Evolutionary conservation across 1,140 invertebrate genomes (phyloP).

Genomic region (Meloidogyne exigua): DNA sequence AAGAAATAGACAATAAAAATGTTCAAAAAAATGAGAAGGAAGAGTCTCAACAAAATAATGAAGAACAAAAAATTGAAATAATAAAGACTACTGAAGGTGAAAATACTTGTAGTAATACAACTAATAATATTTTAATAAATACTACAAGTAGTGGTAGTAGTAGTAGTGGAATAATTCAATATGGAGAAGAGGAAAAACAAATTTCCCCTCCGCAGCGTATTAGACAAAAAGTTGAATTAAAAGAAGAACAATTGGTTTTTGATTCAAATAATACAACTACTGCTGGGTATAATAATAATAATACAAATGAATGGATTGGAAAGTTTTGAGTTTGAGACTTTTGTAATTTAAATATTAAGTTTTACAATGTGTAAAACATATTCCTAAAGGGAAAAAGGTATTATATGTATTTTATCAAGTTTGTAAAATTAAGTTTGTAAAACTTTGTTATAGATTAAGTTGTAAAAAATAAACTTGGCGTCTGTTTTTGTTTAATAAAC

Average conservation of each 20-base stretch:
- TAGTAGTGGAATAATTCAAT: not conserved
- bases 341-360: too few relatives aligned
- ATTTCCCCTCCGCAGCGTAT: not conserved
- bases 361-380: too few relatives aligned
- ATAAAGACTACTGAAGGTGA: not conserved
- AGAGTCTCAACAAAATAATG: not conserved
- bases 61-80: not conserved
- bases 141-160: not conserved
- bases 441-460: too few relatives aligned
- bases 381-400: too few relatives aligned
- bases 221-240: slow-evolving; percentile 1
- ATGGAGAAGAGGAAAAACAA: not conserved
- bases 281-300: not conserved
- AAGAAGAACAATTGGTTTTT: not conserved
- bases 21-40: not conserved
- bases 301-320: not conserved
- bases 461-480: too few relatives aligned
- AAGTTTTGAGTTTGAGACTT: not conserved
- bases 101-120: too few relatives aligned
- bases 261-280: not conserved
- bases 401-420: too few relatives aligned
- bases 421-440: too few relatives aligned
- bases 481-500: too few relatives aligned
- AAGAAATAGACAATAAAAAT: not conserved
- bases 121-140: not conserved